These are phyloP conservation scores for Sthenelais limicola DNA, from an alignment of 2,888 invertebrate species.

Conservation along the genomic window DNA sequence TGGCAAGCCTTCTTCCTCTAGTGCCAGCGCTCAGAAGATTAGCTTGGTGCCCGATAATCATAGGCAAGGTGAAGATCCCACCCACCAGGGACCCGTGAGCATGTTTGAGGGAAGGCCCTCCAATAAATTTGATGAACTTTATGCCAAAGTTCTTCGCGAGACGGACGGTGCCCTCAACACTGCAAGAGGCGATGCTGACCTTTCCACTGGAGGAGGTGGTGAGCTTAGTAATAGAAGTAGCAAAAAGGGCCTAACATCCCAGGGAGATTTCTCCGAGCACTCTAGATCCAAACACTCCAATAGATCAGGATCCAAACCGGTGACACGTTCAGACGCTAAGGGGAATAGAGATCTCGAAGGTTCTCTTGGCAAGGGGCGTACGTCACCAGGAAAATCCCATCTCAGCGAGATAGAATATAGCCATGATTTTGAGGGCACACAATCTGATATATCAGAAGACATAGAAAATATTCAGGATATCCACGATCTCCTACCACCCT, in stretches of 20 bases:
- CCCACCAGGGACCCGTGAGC: slow-evolving; percentile 29
- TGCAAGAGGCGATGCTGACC: slow-evolving; percentile 19
- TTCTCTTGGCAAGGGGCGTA: too few relatives aligned
- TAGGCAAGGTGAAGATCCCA: slow-evolving; percentile 40
- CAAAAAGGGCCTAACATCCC: not conserved
- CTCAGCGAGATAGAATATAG: slow-evolving; percentile 27
- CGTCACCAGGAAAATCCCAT: too few relatives aligned
- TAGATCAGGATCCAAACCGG: too few relatives aligned
- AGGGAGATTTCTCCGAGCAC: not conserved
- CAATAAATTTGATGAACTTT: slow-evolving; percentile 51
- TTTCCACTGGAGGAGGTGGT: not conserved
- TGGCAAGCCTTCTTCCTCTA: not conserved
- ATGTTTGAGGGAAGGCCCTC: not conserved
- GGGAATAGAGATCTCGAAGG: too few relatives aligned
- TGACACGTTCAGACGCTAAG: too few relatives aligned
- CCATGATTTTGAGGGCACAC: slow-evolving; percentile 25
- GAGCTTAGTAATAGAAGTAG: not conserved
- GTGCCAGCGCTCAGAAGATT: not conserved
- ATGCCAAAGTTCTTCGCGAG: slow-evolving; percentile 48
- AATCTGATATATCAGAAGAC: slow-evolving; percentile 41
- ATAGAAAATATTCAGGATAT: slow-evolving; percentile 39
- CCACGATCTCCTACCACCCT: slow-evolving; percentile 8
- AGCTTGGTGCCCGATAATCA: slow-evolving; percentile 42
- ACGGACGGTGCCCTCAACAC: slow-evolving; percentile 47
- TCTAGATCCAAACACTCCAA: not conserved